Percentiles rank a stretch among this genome's conserved stretches.
Evolutionary conservation across 2,888 invertebrate genomes (phyloP).

Genomic region (Silvanus unidentatus): DNA sequence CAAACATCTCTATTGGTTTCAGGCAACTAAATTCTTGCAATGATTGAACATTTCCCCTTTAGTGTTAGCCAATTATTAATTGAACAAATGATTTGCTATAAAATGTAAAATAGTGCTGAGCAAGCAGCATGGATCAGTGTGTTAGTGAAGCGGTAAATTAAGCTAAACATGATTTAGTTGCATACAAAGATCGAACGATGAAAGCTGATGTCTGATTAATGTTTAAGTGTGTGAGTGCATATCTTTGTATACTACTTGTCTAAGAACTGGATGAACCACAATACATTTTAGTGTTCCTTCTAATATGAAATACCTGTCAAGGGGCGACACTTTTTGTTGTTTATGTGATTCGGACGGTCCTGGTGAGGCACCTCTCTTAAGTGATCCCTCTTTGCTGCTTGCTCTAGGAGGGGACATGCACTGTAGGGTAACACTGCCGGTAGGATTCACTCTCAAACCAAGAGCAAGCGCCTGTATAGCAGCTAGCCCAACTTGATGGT

Average conservation of each 20-base stretch:
- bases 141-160: constrained; percentile 27
- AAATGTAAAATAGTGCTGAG: constrained; percentile 36
- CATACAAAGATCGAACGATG: constrained; percentile 13
- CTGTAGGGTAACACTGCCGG: constrained; percentile 42
- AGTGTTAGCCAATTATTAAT: neutral
- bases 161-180: constrained; percentile 13
- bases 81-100: constrained; percentile 18
- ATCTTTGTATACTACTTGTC: constrained; percentile 3
- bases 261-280: constrained; percentile 19
- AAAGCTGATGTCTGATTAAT: too few species aligned
- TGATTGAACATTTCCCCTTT: neutral
- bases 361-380: constrained; percentile 45
- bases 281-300: constrained; percentile 20
- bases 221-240: too few species aligned
- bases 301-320: constrained; percentile 41
- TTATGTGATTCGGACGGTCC: constrained; percentile 43
- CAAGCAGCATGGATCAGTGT: constrained; percentile 45
- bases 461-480: constrained; percentile 69
- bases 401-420: constrained; percentile 44
- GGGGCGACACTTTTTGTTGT: constrained; percentile 44
- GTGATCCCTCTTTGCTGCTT: constrained; percentile 49
- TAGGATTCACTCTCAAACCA: constrained; percentile 43
- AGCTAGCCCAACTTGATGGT: constrained; percentile 70
- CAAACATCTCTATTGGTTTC: neutral
- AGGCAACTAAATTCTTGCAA: neutral